Conservation (phyloP, 2,113 vertebrate genomes). For the Myodes glareolus region DNA sequence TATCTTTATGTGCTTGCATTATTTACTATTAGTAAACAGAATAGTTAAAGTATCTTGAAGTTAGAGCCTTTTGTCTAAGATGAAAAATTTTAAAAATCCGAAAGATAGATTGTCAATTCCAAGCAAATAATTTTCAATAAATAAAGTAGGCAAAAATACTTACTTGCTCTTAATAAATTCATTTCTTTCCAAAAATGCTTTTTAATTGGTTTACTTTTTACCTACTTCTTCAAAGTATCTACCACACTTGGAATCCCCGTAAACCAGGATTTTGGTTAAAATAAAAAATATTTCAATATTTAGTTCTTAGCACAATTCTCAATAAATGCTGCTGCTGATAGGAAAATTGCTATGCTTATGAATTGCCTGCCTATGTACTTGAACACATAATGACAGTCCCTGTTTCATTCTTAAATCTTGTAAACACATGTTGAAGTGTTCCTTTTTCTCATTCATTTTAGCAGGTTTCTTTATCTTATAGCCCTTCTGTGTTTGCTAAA, state of each 20-base stretch:
- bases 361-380: neutral
- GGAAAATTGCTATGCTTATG: neutral
- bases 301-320: neutral
- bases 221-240: neutral
- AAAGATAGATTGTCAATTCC: neutral
- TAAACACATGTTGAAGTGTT: neutral
- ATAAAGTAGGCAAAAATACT: neutral
- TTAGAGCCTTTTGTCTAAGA: neutral
- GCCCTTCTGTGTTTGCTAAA: constrained; percentile 4
- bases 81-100: neutral
- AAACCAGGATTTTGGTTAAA: constrained; percentile 48
- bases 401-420: neutral
- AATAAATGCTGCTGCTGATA: neutral
- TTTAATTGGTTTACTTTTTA: neutral
- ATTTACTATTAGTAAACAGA: constrained; percentile 5
- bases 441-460: neutral
- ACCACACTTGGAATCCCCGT: neutral
- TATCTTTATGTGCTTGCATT: neutral
- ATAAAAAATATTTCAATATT: constrained; percentile 17
- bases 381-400: neutral
- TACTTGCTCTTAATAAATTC: neutral
- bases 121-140: neutral
- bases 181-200: neutral
- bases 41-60: neutral
- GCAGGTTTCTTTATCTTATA: neutral